A percentile compares a stretch with the other conserved stretches of the same genome.
Conservation (phyloP, 2,113 vertebrate genomes). For the Furnarius figulus region DNA sequence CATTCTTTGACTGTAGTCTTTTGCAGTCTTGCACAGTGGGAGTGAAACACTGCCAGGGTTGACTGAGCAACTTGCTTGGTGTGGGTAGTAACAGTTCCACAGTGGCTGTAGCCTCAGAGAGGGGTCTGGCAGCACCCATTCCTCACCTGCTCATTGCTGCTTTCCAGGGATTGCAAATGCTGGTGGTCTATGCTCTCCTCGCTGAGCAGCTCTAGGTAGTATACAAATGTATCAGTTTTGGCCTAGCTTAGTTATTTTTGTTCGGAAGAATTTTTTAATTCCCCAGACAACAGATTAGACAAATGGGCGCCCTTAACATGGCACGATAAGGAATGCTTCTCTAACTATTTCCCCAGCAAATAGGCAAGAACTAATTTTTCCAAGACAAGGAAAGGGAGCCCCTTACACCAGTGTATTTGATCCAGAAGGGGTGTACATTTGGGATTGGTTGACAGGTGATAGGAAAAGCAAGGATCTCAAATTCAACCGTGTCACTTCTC, state of each 20-base stretch:
- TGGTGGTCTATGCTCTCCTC: neutral
- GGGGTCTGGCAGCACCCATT: neutral
- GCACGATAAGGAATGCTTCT: neutral
- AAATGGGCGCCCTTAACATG: neutral
- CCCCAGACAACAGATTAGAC: neutral
- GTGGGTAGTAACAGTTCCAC: neutral
- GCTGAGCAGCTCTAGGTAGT: neutral
- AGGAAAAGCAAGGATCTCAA: neutral
- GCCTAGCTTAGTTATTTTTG: neutral
- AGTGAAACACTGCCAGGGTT: neutral
- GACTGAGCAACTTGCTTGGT: neutral
- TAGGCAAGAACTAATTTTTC: neutral
- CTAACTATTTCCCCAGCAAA: neutral
- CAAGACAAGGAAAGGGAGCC: neutral
- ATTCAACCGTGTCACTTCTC: neutral
- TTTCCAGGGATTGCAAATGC: neutral
- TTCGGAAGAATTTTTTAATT: neutral
- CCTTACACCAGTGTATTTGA: neutral
- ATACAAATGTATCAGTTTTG: fast-evolving
- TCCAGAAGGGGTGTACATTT: neutral
- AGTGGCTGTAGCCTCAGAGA: neutral
- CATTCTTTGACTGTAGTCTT: neutral
- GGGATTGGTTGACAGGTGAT: neutral
- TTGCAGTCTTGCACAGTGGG: neutral
- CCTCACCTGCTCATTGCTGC: fast-evolving